These are phyloP conservation scores for Bruchidius siliquastri DNA, from an alignment of 2,888 invertebrate species.

Conservation along the genomic window DNA sequence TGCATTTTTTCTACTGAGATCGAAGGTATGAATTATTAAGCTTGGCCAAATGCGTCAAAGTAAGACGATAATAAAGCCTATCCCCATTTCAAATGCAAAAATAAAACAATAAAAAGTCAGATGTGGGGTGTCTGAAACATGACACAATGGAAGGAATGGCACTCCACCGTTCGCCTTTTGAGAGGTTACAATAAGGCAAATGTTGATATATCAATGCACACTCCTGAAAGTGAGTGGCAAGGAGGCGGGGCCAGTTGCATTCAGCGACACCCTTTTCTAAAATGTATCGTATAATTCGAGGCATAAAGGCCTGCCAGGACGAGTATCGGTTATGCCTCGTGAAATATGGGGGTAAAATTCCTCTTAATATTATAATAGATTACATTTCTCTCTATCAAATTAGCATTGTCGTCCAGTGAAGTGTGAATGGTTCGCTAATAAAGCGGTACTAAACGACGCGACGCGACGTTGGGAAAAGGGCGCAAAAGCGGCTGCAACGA, in stretches of 20 bases:
- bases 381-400: constrained; percentile 40
- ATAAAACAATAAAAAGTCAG: background rate
- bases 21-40: too few species aligned
- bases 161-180: constrained; percentile 10
- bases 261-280: constrained; percentile 28
- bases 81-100: background rate
- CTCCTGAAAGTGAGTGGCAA: constrained; percentile 30
- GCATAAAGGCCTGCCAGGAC: constrained; percentile 21
- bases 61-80: too few species aligned
- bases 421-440: constrained; percentile 44
- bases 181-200: constrained; percentile 27
- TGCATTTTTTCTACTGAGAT: too few species aligned
- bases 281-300: constrained; percentile 35
- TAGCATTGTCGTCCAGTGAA: constrained; percentile 43
- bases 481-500: constrained; percentile 18
- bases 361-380: constrained; percentile 35
- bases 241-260: constrained; percentile 20
- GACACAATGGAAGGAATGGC: background rate
- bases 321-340: constrained; percentile 41
- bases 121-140: background rate
- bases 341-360: constrained; percentile 28
- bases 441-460: constrained; percentile 40
- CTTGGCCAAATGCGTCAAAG: too few species aligned
- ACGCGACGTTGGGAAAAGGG: constrained; percentile 25
- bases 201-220: constrained; percentile 40